Conservation (phyloP, 2,797 vertebrate genomes). For the Danio kyathit region DNA sequence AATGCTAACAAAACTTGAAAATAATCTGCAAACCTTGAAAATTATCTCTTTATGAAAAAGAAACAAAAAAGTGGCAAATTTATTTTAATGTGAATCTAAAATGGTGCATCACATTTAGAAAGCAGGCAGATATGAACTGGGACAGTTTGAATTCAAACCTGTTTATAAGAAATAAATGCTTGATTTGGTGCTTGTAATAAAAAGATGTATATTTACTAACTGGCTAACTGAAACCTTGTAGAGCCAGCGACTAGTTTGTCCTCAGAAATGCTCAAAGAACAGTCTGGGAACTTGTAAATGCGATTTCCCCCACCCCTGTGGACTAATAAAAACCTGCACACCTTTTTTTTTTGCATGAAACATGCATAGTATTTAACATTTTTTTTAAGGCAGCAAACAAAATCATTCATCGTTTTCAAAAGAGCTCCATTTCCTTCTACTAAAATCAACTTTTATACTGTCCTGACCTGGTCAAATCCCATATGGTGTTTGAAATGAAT, state of each 20-base stretch:
- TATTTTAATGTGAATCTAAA: not conserved
- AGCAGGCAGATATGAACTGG: not conserved
- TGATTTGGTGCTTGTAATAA: not conserved
- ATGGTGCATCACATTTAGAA: not conserved
- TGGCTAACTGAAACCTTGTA: not conserved
- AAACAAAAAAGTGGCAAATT: not conserved
- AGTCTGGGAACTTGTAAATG: slow-evolving; percentile 31
- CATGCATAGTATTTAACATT: slow-evolving; percentile 7
- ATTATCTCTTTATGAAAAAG: not conserved
- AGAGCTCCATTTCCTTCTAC: slow-evolving; percentile 3
- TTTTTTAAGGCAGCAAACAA: slow-evolving; percentile 23
- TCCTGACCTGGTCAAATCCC: slow-evolving; percentile 45
- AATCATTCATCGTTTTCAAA: slow-evolving; percentile 12
- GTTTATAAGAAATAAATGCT: not conserved
- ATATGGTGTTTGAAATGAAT: slow-evolving; percentile 52
- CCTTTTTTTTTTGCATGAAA: not conserved
- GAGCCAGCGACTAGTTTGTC: not conserved
- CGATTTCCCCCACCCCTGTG: not conserved
- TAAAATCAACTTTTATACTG: slow-evolving; percentile 26
- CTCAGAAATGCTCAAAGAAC: slow-evolving; percentile 11
- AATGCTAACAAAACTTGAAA: slow-evolving; percentile 19
- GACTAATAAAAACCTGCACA: slow-evolving; percentile 29
- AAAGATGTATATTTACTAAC: not conserved
- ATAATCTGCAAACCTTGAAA: not conserved
- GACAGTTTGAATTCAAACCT: not conserved